Evolutionary conservation across 2,797 vertebrate genomes (phyloP), one percentile per base, ranked within the genome.

Genomic region (Neosilurus mollespiculum): DNA sequence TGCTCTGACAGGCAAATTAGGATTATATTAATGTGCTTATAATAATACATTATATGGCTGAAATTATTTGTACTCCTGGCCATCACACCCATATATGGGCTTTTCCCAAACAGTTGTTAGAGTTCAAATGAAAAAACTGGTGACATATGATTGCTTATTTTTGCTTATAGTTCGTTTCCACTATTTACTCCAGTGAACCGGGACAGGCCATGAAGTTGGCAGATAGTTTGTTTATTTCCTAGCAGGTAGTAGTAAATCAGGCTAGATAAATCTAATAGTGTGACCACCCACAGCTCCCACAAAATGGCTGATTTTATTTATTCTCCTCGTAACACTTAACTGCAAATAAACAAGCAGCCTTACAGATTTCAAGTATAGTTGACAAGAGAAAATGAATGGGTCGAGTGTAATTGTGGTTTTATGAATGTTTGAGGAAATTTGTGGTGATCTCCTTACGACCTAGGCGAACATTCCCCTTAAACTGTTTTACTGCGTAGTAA

Each of bases 191-290:
- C 51, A 26, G 49, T 73, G 70, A 16, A 15, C 12, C 22, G 26
- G 15, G n/a, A 72, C 20, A 37, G 59, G 30, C 20, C 12, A 30
- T 9, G 22, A 78, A 78, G 9, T 34, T 64, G n/a, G 59, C 37
- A 78, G 37, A 22, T 4, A 3, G 37, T 49, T 78, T 78, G 59
- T 78, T 64, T 78, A 64, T 64, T 78, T 64, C 59, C 59, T 62
- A 59, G 51, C 58, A 78, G 76, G 76, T 64, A n/a, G 76, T 64
- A 78, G 59, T 62, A 78, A 51, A 64, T 78, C 51, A 18, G 37
- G 76, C 43, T 18, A 26, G 24, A 78, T 64, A 59, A 64, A 51
- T 78, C 37, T 51, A 51, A 78, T 11, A 43, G 75, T 3, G 37
- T 37, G 76, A 78, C 76, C 59, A 78, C 34, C 58, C 37, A 26